Evolutionary conservation across 1,140 invertebrate genomes (phyloP), one percentile per base, ranked within the genome.

Genomic region (Drosophila eugracilis): DNA sequence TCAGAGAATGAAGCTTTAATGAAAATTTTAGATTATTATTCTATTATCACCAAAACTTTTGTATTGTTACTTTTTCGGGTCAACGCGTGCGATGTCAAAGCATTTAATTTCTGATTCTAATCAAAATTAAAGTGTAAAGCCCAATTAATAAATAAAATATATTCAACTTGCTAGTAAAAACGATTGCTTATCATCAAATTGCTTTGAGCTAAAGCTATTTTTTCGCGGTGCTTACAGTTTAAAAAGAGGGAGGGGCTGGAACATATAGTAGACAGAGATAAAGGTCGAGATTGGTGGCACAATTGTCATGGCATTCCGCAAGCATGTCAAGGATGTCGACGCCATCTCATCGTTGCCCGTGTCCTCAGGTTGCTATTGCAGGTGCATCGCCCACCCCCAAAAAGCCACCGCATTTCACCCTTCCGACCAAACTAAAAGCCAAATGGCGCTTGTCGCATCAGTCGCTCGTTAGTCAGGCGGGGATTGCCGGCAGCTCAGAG

Each of bases 301-400:
- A 86, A 86, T 86, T 86, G 81, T 86, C 81, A 88, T 67, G 69
- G 63, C 78, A 55, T 47, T 62, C 77, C 78, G 44, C 83, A 86
- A 86, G 81, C 83, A 78, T 86, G 81, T 86, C 81, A 86, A 86
- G 81, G 81, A 86, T 86, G 81, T 85, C 63, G 78, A 21, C 66
- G 67, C 80, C 37, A 44, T 28, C 71, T 60, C 52, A 53, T 45
- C 24, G 37, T 10, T 44, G 36, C 28, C 22, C 50, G 48, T 53
- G 52, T 72, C 58, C 65, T 67, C 47, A 67, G 65, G 62, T 28
- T 41, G 60, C 58, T 58, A 59, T 54, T 50, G 52, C 67, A 69
- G 53, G 70, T 75, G 71, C 71, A 75, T 58, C 26, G 14, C 39
- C 41, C 28, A 30, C 3, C 30, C 3, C 9, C 9, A 3, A 17